Evolutionary conservation across 1,140 invertebrate species (phyloP).

Genomic region (Parasteatoda tepidariorum): DNA sequence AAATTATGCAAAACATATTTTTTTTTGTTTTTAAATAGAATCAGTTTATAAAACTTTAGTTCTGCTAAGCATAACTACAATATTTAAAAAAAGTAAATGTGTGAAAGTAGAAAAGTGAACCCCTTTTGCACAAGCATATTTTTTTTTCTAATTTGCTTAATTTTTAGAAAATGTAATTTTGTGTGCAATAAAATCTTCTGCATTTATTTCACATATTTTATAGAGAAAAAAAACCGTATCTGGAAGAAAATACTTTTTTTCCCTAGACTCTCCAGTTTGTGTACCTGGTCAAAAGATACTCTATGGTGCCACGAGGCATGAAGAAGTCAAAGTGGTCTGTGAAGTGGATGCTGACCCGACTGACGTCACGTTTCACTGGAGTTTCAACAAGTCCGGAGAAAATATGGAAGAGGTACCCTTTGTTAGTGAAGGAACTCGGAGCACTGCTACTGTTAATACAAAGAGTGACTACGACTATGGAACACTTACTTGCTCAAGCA

Average conservation of each 20-base stretch:
- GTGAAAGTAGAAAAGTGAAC: too few species aligned
- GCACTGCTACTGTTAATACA: constrained; percentile 61
- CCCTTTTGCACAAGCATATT: too few species aligned
- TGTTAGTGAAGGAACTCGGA: constrained; percentile 50
- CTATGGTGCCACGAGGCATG: constrained; percentile 82
- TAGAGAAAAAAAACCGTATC: too few species aligned
- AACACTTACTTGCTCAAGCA: constrained; percentile 65
- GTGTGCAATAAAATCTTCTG: too few species aligned
- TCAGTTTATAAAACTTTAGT: too few species aligned
- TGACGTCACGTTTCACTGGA: constrained; percentile 64
- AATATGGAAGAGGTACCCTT: constrained; percentile 49
- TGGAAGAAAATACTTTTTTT: constrained; percentile 5
- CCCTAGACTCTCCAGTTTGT: constrained; percentile 74
- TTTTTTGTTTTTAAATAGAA: too few species aligned
- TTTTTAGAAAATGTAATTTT: too few species aligned
- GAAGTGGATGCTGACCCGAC: constrained; percentile 85
- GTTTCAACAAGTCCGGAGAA: constrained; percentile 63
- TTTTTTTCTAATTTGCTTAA: too few species aligned
- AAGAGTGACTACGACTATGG: constrained; percentile 63
- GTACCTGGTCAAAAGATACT: constrained; percentile 76
- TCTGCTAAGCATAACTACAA: too few species aligned
- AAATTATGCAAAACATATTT: too few species aligned
- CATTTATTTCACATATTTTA: too few species aligned
- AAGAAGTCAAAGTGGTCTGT: constrained; percentile 83
- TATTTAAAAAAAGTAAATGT: too few species aligned